Base-by-base conservation (phyloP, 2,888 invertebrate genomes). In the Spilosoma lubricipeda region DNA sequence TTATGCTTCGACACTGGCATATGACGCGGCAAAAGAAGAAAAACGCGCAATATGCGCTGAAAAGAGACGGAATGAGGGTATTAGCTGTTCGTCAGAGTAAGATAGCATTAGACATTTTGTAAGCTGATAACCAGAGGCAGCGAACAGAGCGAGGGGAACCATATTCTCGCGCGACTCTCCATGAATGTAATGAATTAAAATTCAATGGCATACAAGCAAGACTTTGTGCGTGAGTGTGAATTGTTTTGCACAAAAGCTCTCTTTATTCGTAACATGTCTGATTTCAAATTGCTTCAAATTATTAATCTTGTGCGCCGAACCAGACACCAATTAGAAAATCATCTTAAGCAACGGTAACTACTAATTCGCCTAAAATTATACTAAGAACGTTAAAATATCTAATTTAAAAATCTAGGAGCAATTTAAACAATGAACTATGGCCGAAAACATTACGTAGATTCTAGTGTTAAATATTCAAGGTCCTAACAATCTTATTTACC, bases 11-110 rank as follows among this genome's bases (percentile, higher is more conserved):
- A 90, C 91, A 92, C 91, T 91, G 90, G 90, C 93, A 92, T 93
- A 94, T 94, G 94, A 94, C 94, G 94, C 93, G 95, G 93, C 93
- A 95, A 95, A 94, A 95, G 93, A 94, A 95, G 95, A 95, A 95
- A 95, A 95, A 95, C 94, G 94, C 93, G 94, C 94, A 94, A 93
- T 93, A 93, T 92, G 91, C 93, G 94, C 87, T 86, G 82, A 91
- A 95, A 90, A 90, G 93, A 89, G 94, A 95, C 88, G 87, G 90
- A 83, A 83, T 85, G 91, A 93, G 90, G 88, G 90, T 91, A 91
- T 93, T 92, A 91, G 90, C 86, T 80, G 85, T 83, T 81, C 77
- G 93, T 85, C 79, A 86, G 93, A 95, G 90, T 85, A 92, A 90
- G 95, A 95, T 90, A 88, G 92, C 88, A 87, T 91, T 86, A 90